These are phyloP conservation scores for Chionodraco myersi DNA, from an alignment of 2,113 vertebrate genomes.

Conservation along the genomic window DNA sequence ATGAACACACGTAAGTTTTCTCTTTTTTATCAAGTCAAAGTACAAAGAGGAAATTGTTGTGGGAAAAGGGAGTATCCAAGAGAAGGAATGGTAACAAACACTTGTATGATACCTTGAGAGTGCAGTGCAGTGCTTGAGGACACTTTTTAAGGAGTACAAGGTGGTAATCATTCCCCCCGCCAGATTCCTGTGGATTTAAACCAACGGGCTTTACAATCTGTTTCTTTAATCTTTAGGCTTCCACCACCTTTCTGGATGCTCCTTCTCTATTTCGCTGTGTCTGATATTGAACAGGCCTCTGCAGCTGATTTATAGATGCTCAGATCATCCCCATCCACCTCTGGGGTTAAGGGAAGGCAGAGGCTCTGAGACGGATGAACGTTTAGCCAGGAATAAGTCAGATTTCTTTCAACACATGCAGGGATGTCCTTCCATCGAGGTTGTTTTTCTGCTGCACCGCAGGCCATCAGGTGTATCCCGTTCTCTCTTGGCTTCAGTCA, in stretches of 20 bases:
- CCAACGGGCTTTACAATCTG: conserved; percentile 47
- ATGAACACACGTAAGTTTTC: conserved; percentile 93
- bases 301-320: conserved; percentile 71
- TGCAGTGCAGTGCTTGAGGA: neutral
- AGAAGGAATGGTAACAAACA: neutral
- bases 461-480: conserved; percentile 69
- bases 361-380: conserved; percentile 58
- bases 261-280: conserved; percentile 52
- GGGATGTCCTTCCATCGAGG: conserved; percentile 52
- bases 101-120: neutral
- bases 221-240: conserved; percentile 31
- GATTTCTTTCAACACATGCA: conserved; percentile 70
- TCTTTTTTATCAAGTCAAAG: neutral
- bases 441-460: conserved; percentile 27
- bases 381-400: conserved; percentile 75
- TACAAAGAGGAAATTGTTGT: neutral
- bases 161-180: conserved; percentile 42
- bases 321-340: conserved; percentile 69
- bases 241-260: conserved; percentile 51
- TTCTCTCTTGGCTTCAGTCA: conserved; percentile 21
- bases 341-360: conserved; percentile 67
- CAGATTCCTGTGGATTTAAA: conserved; percentile 42
- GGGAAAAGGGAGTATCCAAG: neutral
- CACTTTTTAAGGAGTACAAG: conserved; percentile 5
- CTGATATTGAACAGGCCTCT: conserved; percentile 72